Base-by-base conservation (phyloP, 2,113 vertebrate genomes). In the Hydrochoerus hydrochaeris region DNA sequence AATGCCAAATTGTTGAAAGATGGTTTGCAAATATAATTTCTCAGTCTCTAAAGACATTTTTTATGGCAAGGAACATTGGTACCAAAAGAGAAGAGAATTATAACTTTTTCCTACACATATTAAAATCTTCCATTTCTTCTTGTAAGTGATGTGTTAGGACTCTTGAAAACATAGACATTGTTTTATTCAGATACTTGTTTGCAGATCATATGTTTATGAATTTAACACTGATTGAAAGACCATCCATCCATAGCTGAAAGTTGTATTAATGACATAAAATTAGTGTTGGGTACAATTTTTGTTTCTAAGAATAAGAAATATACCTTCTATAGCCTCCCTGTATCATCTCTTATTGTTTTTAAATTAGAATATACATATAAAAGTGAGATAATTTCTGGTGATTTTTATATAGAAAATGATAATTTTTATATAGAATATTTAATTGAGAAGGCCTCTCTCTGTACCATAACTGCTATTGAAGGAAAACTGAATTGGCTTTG, bases 81-180 rank as follows among this genome's bases (percentile, higher is more conserved):
- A 89, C 71, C 83, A 91, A 81, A 89, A 93, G 20, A 75, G 35
- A 96, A 94, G 46, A 71, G 93, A 91, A 92, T 17, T 46, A 83
- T 38, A 77, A 60, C 46, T 73, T 95, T 73, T 41, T 77, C 14
- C 3, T 91, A 13, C 41, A 16, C 5, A n/a, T 19, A 71, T 46
- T 85, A 57, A 95, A 97, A 95, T 52, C 65, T 85, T 67, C 62
- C 71, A 49, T 90, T 97, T 95, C 94, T 49, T 97, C 28, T 84
- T 78, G 17, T 69, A 3, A 73, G 6, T 71, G 17, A 1, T 81
- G 19, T 3, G 19, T 73, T 80, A 80, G 14, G 11, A 28, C n/a
- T 49, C 54, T 92, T 52, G 16, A 73, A 96, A 81, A 63, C 44
- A 75, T 41, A 84, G 63, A 20, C 5, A 83, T 57, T 63, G 7